Evolutionary conservation across 2,113 vertebrate species (phyloP), one percentile per base, ranked within the genome.

Genomic region (Crotophaga sulcirostris): DNA sequence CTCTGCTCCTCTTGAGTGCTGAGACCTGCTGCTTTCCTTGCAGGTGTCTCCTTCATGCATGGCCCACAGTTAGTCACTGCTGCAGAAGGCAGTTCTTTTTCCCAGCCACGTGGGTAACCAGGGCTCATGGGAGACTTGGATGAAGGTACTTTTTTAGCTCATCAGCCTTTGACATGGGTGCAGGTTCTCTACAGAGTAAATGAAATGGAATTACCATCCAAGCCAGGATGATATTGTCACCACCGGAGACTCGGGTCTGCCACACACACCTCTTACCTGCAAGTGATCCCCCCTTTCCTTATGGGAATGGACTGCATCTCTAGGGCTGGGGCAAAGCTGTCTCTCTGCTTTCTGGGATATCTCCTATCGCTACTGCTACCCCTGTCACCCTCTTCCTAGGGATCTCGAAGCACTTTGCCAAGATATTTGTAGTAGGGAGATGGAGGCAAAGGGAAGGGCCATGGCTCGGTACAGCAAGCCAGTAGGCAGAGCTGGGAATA

Each of bases 381-480:
- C 94, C 92, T 95, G 69, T 92, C 90, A 75, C 62, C 69, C 87
- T 96, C 88, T 92, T 96, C 88, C 83, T 90, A 60, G 86, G 83
- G 85, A 93, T 96, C 93, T 95, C 69, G 45, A 96, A 97, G 93
- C 96, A 96, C 96, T 96, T 96, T 96, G 94, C 93, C 79, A 90
- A 72, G 90, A 44, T 81, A 25, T 4, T 95, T 91, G 63, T 63
- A 60, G 40, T 60, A 84, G 92, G 86, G 82, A 92, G 91, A 80
- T 94, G 85, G 93, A 85, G 94, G 88, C 88, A 86, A 76, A 89
- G 83, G 83, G 76, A 96, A 60, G 90, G 96, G 88, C 76, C 76
- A 49, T 95, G 94, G 95, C 92, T 96, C 83, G 92, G 96, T 95
- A 96, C 94, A 96, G 96, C 94, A 97, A 96, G 93, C 94, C 95